Base-by-base conservation (phyloP, 1,140 invertebrate species). In the Leptestheria dahalacensis region DNA sequence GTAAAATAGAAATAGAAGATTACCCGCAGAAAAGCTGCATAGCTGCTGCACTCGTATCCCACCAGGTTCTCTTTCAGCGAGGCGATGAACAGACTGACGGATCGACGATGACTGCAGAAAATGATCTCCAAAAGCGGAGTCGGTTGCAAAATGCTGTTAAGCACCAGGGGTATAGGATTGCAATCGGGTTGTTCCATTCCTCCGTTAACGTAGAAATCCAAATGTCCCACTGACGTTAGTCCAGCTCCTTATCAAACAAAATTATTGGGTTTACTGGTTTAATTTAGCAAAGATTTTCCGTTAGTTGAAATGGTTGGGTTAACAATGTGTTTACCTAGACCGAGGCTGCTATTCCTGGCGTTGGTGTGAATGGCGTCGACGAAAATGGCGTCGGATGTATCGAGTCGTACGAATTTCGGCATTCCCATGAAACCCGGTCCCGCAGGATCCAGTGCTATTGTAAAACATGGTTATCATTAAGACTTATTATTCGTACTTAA, bases 121-220 rank as follows among this genome's bases (percentile, higher is more conserved):
- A 89, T 81, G 1, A 0, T 83, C 85, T 70, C 85, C 83, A 68
- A 86, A 84, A 1, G 85, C 70, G 3, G 84, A 84, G 65, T 87
- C 82, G 24, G 48, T 49, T 18, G 85, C 84, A 20, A 86, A 71
- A 0, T 82, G 88, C 51, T 53, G 18, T 85, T 85, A 21, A 86
- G 70, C 1, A 83, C 85, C 59, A 82, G 74, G 1, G 83, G 73
- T 0, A 80, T 82, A 0, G 79, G 80, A 1, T 75, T 76, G 0
- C 89, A 91, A 1, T 90, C 91, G 54, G 84, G 88, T 69, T 94
- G 91, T 71, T 90, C 87, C 24, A 86, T 74, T 0, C 90, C 90
- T 0, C 90, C 89, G 65, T 94, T 93, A 0, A 88, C 88, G 68
- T 72, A 73, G 58, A 92, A 94, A 69, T 94, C 91, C 0, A 92